phyloP scores from a whole-genome alignment of 2,113 vertebrate species.

The Bettongia penicillata region DNA sequence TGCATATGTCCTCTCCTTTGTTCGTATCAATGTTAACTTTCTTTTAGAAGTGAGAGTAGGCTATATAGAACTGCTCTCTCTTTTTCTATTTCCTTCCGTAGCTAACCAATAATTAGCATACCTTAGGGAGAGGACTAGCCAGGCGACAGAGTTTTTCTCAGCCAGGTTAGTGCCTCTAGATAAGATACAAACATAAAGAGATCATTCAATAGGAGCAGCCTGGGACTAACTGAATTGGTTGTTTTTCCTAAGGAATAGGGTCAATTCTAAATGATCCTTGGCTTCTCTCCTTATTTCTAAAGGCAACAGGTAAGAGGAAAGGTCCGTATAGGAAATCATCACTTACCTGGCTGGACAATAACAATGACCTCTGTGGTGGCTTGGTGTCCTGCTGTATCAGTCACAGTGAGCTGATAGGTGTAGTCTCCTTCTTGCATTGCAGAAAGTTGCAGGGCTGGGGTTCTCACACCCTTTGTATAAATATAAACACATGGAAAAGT shows the following conservation, averaged over 20 bases:
- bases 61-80: background rate
- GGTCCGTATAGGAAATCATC: background rate
- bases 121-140: background rate
- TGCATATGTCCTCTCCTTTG: background rate
- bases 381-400: constrained; percentile 94
- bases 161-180: background rate
- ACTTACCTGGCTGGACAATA: constrained; percentile 96
- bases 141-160: background rate
- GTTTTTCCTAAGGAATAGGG: background rate
- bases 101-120: background rate
- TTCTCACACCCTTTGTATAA: constrained; percentile 91
- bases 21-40: background rate
- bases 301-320: background rate
- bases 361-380: constrained; percentile 95
- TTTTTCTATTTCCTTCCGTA: background rate
- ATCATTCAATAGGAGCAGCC: background rate
- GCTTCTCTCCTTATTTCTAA: background rate
- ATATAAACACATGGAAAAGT: constrained; percentile 26
- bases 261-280: background rate
- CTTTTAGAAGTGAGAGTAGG: background rate
- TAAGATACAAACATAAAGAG: background rate
- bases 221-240: background rate
- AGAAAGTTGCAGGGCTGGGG: constrained; percentile 93
- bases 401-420: constrained; percentile 97
- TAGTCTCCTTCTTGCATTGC: constrained; percentile 99